Evolutionary conservation across 2,797 vertebrate species (phyloP), one percentile per base, ranked within the genome.

Genomic region (Aeoliscus strigatus): DNA sequence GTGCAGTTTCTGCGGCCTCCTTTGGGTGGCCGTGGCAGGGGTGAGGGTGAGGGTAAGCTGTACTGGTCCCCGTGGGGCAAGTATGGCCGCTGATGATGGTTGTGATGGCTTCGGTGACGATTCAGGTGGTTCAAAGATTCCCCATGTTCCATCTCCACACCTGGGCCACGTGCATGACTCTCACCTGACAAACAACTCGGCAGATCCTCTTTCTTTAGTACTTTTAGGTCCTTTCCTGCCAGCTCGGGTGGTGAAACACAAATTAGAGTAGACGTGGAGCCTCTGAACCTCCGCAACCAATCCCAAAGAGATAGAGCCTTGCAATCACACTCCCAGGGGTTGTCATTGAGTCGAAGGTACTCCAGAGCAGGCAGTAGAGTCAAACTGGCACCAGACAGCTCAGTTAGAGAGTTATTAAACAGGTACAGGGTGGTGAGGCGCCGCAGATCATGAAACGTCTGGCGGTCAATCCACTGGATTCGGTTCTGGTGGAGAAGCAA

Each of bases 311-410:
- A 93, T 44, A 88, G 83, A 0, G 90, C 90, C 60, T 91, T 91
- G 86, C 96, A 98, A 37, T 91, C 90, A 4, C 96, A 97, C 75
- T 92, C 90, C 96, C 96, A 98, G 0, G 94, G 91, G 59, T 98
- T 98, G 64, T 92, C 91, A 0, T 98, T 98, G 52, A 97, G 91
- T 43, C 96, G 91, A 16, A 98, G 90, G 66, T 97, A 98, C 87
- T 98, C 94, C 58, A 97, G 84, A 25, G 94, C 90, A 0, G 80
- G 90, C 70, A 97, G 82, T 6, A 91, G 90, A 2, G 88, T 86
- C 80, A 98, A 75, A 64, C 90, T 88, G 64, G 89, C 87, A 0
- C 91, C 92, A 2, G 89, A 88, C 14, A 98, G 85, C 84, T 95
- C 91, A 0, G 90, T 85, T 61, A 98, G 87, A 56, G 93, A 96